A percentile compares a stretch with the other conserved stretches of the same genome.
Evolutionary conservation across 2,888 invertebrate species (phyloP).

Genomic region (Creontiades dilutus): DNA sequence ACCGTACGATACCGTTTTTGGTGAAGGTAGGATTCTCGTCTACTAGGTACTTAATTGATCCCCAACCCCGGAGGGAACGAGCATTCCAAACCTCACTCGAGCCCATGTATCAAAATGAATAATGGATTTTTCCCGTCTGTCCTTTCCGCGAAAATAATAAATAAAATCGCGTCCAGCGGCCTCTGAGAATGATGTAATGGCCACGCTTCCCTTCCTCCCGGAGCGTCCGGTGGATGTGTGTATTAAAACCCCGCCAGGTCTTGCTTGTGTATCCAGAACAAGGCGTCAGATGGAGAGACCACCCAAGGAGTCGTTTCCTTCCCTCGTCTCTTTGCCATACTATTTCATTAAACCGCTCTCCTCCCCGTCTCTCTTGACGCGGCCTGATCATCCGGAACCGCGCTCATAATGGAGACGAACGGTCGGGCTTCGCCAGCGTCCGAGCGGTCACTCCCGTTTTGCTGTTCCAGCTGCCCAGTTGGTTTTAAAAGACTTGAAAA

Average conservation of each 20-base stretch:
- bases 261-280: conserved; percentile 16
- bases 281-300: conserved; percentile 4
- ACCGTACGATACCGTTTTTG: not conserved
- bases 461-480: not conserved
- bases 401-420: conserved; percentile 42
- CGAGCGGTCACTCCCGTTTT: not conserved
- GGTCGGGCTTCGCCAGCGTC: not conserved
- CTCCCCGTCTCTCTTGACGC: not conserved
- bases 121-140: conserved; percentile 26
- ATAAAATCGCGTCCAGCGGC: conserved; percentile 13
- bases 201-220: not conserved
- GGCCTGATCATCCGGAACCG: conserved; percentile 24
- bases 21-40: not conserved
- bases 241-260: conserved; percentile 30
- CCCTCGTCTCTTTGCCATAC: conserved; percentile 14
- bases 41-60: not conserved
- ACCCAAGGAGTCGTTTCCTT: conserved; percentile 31
- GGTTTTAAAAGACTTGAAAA: not conserved
- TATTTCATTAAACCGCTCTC: conserved; percentile 17
- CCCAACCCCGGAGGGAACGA: not conserved
- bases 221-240: conserved; percentile 10
- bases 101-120: conserved; percentile 1
- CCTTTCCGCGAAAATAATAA: conserved; percentile 45
- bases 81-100: not conserved
- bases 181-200: conserved; percentile 25